Evolutionary conservation across 2,888 invertebrate species (phyloP).

Genomic region (Emesis russula): DNA sequence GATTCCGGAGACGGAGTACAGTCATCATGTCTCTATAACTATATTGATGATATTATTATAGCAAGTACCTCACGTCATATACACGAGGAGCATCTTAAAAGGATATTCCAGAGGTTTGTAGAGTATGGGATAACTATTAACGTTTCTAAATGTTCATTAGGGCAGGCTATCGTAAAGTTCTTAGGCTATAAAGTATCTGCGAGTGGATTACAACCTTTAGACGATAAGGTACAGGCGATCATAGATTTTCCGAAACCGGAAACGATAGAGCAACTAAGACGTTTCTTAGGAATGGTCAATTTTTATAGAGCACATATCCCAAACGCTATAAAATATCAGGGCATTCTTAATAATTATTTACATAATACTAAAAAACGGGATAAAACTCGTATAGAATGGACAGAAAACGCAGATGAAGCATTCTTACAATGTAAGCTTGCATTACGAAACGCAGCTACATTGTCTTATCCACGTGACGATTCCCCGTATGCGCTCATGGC

Average conservation of each 20-base stretch:
- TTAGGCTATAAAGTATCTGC: slow-evolving; percentile 55
- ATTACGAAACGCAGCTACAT: slow-evolving; percentile 48
- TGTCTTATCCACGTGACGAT: slow-evolving; percentile 57
- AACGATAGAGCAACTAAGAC: slow-evolving; percentile 48
- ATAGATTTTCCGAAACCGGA: slow-evolving; percentile 52
- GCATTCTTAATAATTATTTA: background rate
- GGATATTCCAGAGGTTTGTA: too few relatives aligned
- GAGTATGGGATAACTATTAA: slow-evolving; percentile 70
- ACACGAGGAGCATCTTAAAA: background rate
- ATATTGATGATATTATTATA: too few relatives aligned
- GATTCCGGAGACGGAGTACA: too few relatives aligned
- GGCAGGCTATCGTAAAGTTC: slow-evolving; percentile 51
- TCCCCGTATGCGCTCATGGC: slow-evolving; percentile 77
- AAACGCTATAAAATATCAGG: too few relatives aligned
- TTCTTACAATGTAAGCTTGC: slow-evolving; percentile 5
- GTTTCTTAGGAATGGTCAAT: slow-evolving; percentile 58
- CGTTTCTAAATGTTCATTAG: slow-evolving; percentile 60
- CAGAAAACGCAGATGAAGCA: slow-evolving; percentile 6
- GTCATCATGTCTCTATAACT: too few relatives aligned
- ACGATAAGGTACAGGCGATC: slow-evolving; percentile 67
- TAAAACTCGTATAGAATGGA: background rate
- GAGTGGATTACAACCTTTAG: slow-evolving; percentile 44
- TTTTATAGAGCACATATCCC: background rate
- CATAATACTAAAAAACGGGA: background rate
- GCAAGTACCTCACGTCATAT: too few relatives aligned